These are phyloP conservation scores for Pocillopora damicornis DNA, from an alignment of 64 coral and sea anemone species.

Conservation along the genomic window DNA sequence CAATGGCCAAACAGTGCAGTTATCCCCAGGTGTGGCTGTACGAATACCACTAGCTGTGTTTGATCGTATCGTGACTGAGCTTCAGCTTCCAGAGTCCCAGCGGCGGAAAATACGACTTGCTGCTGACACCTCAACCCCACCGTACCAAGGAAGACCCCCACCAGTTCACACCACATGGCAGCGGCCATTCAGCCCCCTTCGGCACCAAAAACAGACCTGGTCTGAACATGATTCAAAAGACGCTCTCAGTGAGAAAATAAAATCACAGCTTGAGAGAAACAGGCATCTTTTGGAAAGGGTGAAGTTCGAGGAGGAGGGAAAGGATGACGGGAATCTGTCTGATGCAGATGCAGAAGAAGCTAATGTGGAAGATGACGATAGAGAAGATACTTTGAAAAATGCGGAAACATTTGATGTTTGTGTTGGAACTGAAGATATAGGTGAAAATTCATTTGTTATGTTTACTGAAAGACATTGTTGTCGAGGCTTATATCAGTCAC, in stretches of 20 bases:
- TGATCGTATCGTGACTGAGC: slow-evolving; percentile 81
- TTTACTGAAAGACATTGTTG: not conserved
- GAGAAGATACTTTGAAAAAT: slow-evolving; percentile 23
- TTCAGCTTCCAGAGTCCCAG: slow-evolving; percentile 91
- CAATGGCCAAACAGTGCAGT: slow-evolving; percentile 72
- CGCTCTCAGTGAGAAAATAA: slow-evolving; percentile 56
- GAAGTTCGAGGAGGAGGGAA: not conserved
- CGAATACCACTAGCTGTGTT: slow-evolving; percentile 77
- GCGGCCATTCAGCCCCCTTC: slow-evolving; percentile 68
- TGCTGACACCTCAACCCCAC: slow-evolving; percentile 46
- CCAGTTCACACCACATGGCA: slow-evolving; percentile 59
- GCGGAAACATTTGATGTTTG: slow-evolving; percentile 58
- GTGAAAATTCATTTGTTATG: not conserved
- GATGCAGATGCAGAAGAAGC: not conserved
- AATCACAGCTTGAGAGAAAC: slow-evolving; percentile 70
- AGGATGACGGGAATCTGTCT: not conserved
- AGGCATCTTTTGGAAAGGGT: slow-evolving; percentile 52
- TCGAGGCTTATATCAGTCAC: not conserved
- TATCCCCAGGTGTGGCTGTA: slow-evolving; percentile 66
- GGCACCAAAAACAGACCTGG: not conserved
- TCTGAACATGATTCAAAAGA: slow-evolving; percentile 17
- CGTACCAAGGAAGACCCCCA: slow-evolving; percentile 36
- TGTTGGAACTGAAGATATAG: slow-evolving; percentile 52
- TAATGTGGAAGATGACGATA: not conserved
- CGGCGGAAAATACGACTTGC: slow-evolving; percentile 72